Evolutionary conservation across 2,888 invertebrate species (phyloP), one percentile per base, ranked within the genome.

Genomic region (Sinopyrophorus schimmeli): DNA sequence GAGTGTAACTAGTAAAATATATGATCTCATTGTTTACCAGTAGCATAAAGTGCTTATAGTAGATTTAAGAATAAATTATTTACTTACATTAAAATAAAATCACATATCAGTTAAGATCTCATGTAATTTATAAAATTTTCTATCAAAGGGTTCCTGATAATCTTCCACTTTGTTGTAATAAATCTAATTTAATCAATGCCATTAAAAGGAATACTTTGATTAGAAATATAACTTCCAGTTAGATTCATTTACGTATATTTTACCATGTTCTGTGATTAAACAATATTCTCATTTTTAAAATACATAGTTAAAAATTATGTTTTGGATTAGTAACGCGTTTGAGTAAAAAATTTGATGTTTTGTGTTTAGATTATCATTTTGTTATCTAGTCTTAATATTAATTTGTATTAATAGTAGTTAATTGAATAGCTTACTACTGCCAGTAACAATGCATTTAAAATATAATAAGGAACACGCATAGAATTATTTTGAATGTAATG

Each of bases 331-430:
- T n/a, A n/a, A n/a, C n/a, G n/a, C n/a, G n/a, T n/a, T 35, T 35
- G 5, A 5, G 2, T 15, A 9, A 5, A 14, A 35, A 35, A 23
- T 35, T 23, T 4, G 2, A 12, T 2, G 15, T 35, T 23, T 23
- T 15, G 24, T n/a, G 10, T 5, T 21, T 21, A 21, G 5, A 3
- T 21, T 39, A 41, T 44, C 46, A 50, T 50, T 50, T 50, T 46
- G 50, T 50, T 50, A 50, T 50, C 50, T 50, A 50, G 50, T 50
- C 50, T 50, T 48, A n/a, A n/a, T n/a, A n/a, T n/a, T 35, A 50
- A 38, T 41, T 46, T 46, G 41, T 44, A 24, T 46, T 44, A 30
- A 35, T 27, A 35, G 20, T 46, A 46, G 31, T 24, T 46, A 46
- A 23, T 30, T 30, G 35, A 35, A 43, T 37, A 20, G 3, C 27